Evolutionary conservation across 2,113 vertebrate genomes (phyloP), one percentile per base, ranked within the genome.

Genomic region (Coreoperca whiteheadi): DNA sequence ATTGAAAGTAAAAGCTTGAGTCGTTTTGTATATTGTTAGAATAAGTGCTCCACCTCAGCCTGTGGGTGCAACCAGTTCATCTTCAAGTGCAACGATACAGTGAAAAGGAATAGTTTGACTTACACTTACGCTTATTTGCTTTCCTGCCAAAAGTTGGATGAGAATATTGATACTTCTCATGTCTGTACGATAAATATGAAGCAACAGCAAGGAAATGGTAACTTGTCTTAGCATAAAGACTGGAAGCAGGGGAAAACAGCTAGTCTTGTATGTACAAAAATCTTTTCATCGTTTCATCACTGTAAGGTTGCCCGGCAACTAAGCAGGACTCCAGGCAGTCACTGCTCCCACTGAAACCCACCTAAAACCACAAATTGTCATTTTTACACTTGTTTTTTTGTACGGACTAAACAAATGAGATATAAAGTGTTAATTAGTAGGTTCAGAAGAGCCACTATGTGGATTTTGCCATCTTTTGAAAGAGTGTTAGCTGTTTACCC

Each of bases 61-160:
- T 60, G 60, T n/a, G 18, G 41, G 60, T 66, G 8, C 25, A 60
- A 79, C 51, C 41, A 66, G 10, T 59, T 77, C 23, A 51, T 84
- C 28, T 8, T 34, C 32, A 66, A 46, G 8, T 37, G 43, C n/a
- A 73, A 21, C 15, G 23, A 16, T 18, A 41, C 15, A 9, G 8
- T 21, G 54, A 25, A 28, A 56, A 64, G 21, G 12, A 9, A 46
- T 6, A 64, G 77, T 41, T 30, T 10, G 30, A 23, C 54, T 34
- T 28, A 50, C 5, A 46, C 3, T 63, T n/a, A 34, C 20, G 3
- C 3, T 37, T 21, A 37, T n/a, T 51, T 3, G 4, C 30, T 53
- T 28, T 14, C 21, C 41, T 48, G 39, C 8, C 6, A 9, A 56
- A 63, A 25, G 30, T 16, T 50, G 4, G 28, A 63, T 25, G 28